phyloP scores from a whole-genome alignment of 2,113 vertebrate genomes.

The Rhea pennata region DNA sequence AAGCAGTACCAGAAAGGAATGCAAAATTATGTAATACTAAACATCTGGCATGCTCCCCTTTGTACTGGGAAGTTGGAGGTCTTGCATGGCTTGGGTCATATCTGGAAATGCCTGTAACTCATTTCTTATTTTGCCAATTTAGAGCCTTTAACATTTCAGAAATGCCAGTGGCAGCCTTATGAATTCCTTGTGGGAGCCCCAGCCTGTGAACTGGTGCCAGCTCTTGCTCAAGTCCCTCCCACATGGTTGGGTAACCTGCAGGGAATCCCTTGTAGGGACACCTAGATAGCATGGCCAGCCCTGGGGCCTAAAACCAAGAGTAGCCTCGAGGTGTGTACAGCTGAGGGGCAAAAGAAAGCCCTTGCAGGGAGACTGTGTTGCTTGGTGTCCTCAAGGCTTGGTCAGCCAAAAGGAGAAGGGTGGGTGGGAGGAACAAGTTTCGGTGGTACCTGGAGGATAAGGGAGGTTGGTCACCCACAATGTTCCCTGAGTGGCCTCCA shows the following conservation, averaged over 20 bases:
- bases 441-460: too few relatives aligned
- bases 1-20: not conserved
- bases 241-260: fast-evolving
- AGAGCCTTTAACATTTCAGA: conserved; percentile 23
- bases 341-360: not conserved
- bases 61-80: not conserved
- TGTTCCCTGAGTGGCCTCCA: not conserved
- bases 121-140: conserved; percentile 11
- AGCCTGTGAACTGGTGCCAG: not conserved
- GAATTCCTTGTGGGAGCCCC: not conserved
- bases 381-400: fast-evolving
- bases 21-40: not conserved
- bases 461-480: not conserved
- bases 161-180: not conserved
- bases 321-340: not conserved
- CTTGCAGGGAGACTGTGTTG: not conserved
- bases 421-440: not conserved
- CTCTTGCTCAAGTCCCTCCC: not conserved
- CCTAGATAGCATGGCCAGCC: fast-evolving
- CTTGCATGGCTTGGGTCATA: not conserved
- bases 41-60: not conserved
- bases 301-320: not conserved
- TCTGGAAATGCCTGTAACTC: conserved; percentile 29
- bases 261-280: fast-evolving
- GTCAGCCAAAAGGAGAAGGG: not conserved